Evolutionary conservation across 2,113 vertebrate species (phyloP).

Genomic region (Bubo blakistoni): DNA sequence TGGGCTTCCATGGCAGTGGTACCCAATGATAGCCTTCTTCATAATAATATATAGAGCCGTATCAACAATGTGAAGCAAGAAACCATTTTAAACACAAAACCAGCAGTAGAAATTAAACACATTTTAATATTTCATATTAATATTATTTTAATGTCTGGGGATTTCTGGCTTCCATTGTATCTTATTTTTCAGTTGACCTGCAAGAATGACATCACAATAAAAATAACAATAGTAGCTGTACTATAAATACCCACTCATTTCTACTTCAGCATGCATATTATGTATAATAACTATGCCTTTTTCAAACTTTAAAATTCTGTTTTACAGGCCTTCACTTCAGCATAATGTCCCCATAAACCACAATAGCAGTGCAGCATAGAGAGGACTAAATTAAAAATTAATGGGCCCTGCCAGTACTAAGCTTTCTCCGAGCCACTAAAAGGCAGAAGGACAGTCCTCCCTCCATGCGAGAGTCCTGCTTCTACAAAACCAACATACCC

Average conservation of each 20-base stretch:
- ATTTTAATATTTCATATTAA: not conserved
- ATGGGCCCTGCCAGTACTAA: conserved; percentile 58
- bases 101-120: not conserved
- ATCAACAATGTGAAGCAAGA: not conserved
- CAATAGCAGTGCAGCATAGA: conserved; percentile 49
- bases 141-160: not conserved
- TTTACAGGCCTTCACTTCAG: conserved; percentile 65
- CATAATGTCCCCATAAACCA: conserved; percentile 65
- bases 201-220: conserved; percentile 22
- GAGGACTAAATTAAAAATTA: conserved; percentile 72
- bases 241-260: conserved; percentile 41
- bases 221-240: not conserved
- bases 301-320: conserved; percentile 44
- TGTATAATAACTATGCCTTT: not conserved
- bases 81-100: not conserved
- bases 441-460: conserved; percentile 1
- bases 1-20: not conserved
- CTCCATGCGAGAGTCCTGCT: not conserved
- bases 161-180: not conserved
- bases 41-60: rapidly evolving
- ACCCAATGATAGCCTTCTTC: not conserved
- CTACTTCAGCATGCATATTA: conserved; percentile 5
- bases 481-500: not conserved
- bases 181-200: not conserved
- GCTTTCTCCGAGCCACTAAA: not conserved